These are phyloP conservation scores for Allacma fusca DNA, from an alignment of 2,888 invertebrate species.

Conservation along the genomic window DNA sequence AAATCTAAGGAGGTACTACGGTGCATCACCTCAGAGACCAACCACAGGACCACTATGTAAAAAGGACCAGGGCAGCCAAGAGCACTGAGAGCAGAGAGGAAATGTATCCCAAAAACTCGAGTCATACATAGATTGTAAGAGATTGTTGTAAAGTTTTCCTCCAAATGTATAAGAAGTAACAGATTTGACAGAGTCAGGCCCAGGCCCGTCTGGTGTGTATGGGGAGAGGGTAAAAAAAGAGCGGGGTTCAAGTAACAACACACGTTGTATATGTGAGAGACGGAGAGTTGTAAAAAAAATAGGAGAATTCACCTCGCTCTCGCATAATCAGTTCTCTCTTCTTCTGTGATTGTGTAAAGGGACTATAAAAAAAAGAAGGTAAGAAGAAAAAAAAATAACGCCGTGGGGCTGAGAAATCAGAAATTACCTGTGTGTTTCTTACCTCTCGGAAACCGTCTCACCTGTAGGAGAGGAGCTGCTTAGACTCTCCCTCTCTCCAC, in stretches of 20 bases:
- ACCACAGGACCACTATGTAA: conserved; percentile 19
- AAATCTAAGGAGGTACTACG: conserved; percentile 15
- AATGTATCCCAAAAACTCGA: conserved; percentile 26
- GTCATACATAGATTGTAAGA: conserved; percentile 32
- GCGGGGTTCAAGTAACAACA: conserved; percentile 29
- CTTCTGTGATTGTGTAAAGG: conserved; percentile 19
- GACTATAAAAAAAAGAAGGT: conserved; percentile 10
- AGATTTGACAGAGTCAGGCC: conserved; percentile 26
- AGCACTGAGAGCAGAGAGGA: not conserved
- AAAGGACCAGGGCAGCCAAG: not conserved
- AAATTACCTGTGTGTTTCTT: conserved; percentile 29
- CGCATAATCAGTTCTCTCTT: conserved; percentile 39
- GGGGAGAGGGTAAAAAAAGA: conserved; percentile 18
- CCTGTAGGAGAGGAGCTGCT: conserved; percentile 23
- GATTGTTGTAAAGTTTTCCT: conserved; percentile 31
- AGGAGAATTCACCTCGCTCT: conserved; percentile 31
- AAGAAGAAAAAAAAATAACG: conserved; percentile 22
- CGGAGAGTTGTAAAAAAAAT: conserved; percentile 6
- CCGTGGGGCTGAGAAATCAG: conserved; percentile 34
- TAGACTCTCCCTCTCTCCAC: conserved; percentile 38
- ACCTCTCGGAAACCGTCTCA: conserved; percentile 25
- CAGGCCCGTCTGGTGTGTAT: not conserved
- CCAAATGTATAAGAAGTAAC: conserved; percentile 22
- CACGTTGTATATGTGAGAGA: conserved; percentile 25
- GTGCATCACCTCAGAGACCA: conserved; percentile 13